Base-by-base conservation (phyloP, 2,113 vertebrate species). In the Chaetorhynchus papuensis region DNA sequence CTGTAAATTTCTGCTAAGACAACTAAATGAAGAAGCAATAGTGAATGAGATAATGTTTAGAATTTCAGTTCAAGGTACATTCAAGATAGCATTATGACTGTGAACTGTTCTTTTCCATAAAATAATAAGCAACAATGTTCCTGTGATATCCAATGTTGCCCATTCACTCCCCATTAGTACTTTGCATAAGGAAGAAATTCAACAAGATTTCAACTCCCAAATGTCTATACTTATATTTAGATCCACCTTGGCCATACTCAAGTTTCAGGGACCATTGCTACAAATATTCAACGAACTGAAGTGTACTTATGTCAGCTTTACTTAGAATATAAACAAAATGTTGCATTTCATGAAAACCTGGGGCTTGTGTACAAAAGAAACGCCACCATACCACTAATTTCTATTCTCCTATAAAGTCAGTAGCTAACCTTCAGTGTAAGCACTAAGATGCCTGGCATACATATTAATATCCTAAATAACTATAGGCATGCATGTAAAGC, bases 401-500 rank as follows among this genome's bases (percentile, higher is more conserved):
- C 79, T 87, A 12, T 60, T 90, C 44, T 64, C 23, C 50, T 88
- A 80, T n/a, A 37, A 59, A 93, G 66, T 87, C 49, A 94, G 52
- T 59, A 96, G 70, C 83, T 97, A 96, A 95, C 60, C 75, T 93
- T 94, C 90, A 94, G 39, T 80, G 52, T 87, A 86, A 96, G 75
- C 85, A 92, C 75, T 88, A 90, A 93, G 59, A 92, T 87, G 76
- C 81, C 77, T 94, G 69, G 68, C 79, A 93, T 54, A 95, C 47
- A 47, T 87, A 87, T 83, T 96, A 96, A 93, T 60, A 63, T 59
- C 59, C 84, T 94, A 93, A 87, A n/a, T 78, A 93, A 81, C 83
- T 87, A 91, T 68, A 89, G 52, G 94, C 98, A 97, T 97, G 97
- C 98, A 97, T 94, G 93, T 79, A 90, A 96, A 95, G 91, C 79